These are phyloP conservation scores for Pampus argenteus DNA, from an alignment of 2,797 vertebrate species.

Conservation along the genomic window DNA sequence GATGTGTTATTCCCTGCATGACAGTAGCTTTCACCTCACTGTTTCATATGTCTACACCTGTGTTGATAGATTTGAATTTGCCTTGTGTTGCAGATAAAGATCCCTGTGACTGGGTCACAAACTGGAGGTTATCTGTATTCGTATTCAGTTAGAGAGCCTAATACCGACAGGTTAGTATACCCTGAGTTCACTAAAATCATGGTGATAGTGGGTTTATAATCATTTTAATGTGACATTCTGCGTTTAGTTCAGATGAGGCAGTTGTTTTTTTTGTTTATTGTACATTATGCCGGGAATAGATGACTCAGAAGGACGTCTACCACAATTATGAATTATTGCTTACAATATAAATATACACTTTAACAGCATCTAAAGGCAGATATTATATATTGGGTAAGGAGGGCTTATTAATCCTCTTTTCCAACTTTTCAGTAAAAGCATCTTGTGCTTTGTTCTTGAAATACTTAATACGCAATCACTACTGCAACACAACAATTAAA, in stretches of 20 bases:
- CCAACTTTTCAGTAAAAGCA: background rate
- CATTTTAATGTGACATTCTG: background rate
- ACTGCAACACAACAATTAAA: background rate
- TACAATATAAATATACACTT: too few species aligned
- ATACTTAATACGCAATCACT: background rate
- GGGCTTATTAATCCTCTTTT: background rate
- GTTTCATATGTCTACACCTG: background rate
- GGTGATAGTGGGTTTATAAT: background rate
- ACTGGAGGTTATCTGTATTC: slow-evolving; percentile 84
- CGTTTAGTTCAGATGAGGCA: too few species aligned
- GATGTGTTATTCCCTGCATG: background rate
- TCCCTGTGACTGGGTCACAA: slow-evolving; percentile 88
- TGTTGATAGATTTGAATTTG: background rate
- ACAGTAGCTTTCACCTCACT: background rate
- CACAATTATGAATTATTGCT: too few species aligned
- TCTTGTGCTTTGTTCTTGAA: background rate
- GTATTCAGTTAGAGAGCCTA: slow-evolving; percentile 78
- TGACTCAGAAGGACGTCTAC: too few species aligned
- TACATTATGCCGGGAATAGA: too few species aligned
- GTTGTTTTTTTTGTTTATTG: too few species aligned
- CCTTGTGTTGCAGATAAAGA: slow-evolving; percentile 85
- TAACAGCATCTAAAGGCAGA: too few species aligned
- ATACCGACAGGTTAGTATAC: slow-evolving; percentile 74
- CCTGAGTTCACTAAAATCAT: background rate
- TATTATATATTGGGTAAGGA: too few species aligned